These are phyloP conservation scores for Romanogobio albipinnatus DNA, from an alignment of 2,113 vertebrate species.

Conservation along the genomic window DNA sequence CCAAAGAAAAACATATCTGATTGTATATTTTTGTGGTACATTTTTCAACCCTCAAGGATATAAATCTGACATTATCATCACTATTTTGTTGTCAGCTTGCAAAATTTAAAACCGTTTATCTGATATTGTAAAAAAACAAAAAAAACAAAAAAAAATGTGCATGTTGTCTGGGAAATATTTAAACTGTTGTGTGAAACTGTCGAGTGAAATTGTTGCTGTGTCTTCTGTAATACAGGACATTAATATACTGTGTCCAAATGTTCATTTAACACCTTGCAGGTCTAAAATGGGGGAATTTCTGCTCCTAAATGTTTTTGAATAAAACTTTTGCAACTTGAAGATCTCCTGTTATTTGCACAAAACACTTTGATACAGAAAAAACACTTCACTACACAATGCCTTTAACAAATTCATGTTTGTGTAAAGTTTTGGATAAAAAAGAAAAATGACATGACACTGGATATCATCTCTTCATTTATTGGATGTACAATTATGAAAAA, in stretches of 20 bases:
- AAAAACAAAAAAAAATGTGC: background rate
- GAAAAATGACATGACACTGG: background rate
- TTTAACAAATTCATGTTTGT: too few species aligned
- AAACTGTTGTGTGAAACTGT: slow-evolving; percentile 31
- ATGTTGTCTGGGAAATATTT: slow-evolving; percentile 27
- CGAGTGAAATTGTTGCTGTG: slow-evolving; percentile 10
- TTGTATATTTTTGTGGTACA: slow-evolving; percentile 9
- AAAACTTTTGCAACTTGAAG: slow-evolving; percentile 41
- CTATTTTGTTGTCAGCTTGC: background rate
- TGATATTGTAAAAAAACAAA: background rate
- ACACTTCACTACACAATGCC: too few species aligned
- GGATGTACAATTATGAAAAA: slow-evolving; percentile 92
- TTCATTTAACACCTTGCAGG: slow-evolving; percentile 22
- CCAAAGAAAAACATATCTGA: background rate
- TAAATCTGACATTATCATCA: background rate
- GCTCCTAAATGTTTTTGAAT: slow-evolving; percentile 43
- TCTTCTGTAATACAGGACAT: slow-evolving; percentile 22
- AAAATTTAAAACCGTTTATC: background rate
- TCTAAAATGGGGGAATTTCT: slow-evolving; percentile 15
- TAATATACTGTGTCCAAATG: slow-evolving; percentile 2
- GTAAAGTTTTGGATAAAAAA: background rate
- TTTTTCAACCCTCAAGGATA: background rate
- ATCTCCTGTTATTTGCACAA: background rate
- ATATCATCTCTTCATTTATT: slow-evolving; percentile 86
- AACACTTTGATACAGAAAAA: too few species aligned